Evolutionary conservation across 2,113 vertebrate genomes (phyloP).

Genomic region (Psammodynastes pulverulentus): DNA sequence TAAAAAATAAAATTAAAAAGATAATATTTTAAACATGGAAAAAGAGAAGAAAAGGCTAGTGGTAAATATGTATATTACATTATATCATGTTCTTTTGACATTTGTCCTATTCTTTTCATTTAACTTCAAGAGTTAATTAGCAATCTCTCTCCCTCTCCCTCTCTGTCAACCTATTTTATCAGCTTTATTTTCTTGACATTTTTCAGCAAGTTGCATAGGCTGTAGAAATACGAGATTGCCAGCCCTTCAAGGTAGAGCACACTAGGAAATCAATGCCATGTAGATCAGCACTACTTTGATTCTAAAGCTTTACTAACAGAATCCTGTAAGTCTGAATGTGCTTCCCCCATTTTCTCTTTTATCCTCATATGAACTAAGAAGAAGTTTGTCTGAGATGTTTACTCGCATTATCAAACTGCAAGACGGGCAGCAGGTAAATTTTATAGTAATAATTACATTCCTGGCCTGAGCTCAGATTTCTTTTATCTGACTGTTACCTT

Average conservation of each 20-base stretch:
- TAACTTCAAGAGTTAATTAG: neutral
- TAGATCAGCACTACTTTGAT: neutral
- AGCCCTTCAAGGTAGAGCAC: neutral
- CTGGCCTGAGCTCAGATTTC: neutral
- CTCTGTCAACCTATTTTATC: neutral
- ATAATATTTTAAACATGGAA: slow-evolving; percentile 16
- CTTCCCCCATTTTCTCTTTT: neutral
- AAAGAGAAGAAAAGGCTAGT: neutral
- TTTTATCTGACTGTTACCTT: neutral
- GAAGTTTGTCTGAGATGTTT: neutral
- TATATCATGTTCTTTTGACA: neutral
- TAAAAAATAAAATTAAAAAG: no score
- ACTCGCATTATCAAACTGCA: neutral
- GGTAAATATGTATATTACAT: neutral
- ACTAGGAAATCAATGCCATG: neutral
- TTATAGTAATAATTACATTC: neutral
- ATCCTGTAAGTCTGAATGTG: neutral
- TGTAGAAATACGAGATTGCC: neutral
- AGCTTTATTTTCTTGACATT: neutral
- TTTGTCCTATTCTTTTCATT: neutral
- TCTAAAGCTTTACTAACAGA: neutral
- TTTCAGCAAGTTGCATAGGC: neutral
- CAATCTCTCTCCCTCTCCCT: neutral
- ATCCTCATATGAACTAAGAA: neutral
- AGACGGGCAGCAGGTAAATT: neutral